Evolutionary conservation across 2,888 invertebrate genomes (phyloP), one percentile per base, ranked within the genome.

Genomic region (Conchocele bisecta): DNA sequence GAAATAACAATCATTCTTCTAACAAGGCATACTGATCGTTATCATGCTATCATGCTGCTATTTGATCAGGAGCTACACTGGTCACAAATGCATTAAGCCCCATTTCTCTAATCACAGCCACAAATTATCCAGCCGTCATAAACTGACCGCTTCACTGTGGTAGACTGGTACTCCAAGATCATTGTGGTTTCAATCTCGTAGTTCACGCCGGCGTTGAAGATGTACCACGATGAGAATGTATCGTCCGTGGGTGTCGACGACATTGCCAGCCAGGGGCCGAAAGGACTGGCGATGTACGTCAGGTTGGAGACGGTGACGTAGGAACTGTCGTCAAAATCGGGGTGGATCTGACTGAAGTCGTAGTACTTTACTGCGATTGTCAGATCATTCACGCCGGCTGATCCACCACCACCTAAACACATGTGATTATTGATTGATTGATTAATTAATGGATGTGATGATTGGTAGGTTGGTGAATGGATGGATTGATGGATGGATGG

Each of bases 181-280:
- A 77, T 65, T 1, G 74, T 71, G 35, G 42, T 51, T 24, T 35
- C 42, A 9, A 77, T 46, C 26, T 67, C 73, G 24, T 71, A 24
- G 50, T 77, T 77, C 1, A 71, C 68, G 0, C 59, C 42, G 3
- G 26, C 26, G 28, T 74, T 61, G 6, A 17, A 57, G 13, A 73
- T 50, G 71, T 79, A 88, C 86, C 87, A 88, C 17, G 82, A 71
- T 20, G 86, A 83, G 65, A 86, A 87, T 13, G 84, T 78, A 58
- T 86, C 86, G 0, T 79, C 28, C 6, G 71, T 58, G 1, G 87
- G 87, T 13, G 67, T 80, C 51, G 42, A 51, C 3, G 86, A 82
- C 28, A 72, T 57, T 33, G 75, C 54, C 31, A 84, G 72, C 83
- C 83, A 83, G 1, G 79, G 79, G 1, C 83, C 83, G 31, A 79